These are phyloP conservation scores for Glaucopsyche alexis DNA, from an alignment of 2,888 invertebrate genomes.

Conservation along the genomic window DNA sequence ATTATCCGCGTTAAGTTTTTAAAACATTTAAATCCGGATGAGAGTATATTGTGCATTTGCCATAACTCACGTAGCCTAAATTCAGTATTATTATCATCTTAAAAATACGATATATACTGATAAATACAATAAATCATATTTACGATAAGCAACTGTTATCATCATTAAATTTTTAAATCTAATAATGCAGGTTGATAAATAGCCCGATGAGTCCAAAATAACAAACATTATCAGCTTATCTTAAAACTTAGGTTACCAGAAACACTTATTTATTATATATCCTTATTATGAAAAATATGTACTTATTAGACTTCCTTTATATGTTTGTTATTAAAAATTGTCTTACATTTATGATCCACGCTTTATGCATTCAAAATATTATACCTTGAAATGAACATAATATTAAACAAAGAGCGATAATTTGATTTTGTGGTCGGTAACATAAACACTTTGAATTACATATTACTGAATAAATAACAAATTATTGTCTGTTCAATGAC, in stretches of 20 bases:
- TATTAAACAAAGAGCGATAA: background rate
- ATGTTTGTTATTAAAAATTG: background rate
- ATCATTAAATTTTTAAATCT: slow-evolving; percentile 14
- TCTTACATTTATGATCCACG: background rate
- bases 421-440: background rate
- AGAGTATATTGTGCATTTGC: too few species aligned
- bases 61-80: background rate
- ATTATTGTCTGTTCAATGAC: background rate
- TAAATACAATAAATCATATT: slow-evolving; percentile 28
- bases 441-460: background rate
- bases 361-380: background rate
- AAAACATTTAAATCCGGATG: too few species aligned
- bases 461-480: background rate
- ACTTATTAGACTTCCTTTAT: background rate
- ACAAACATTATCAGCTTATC: background rate
- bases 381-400: background rate
- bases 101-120: background rate
- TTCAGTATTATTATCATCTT: background rate
- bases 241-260: background rate
- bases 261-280: too few species aligned
- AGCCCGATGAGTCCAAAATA: background rate
- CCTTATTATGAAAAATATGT: background rate
- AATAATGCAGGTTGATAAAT: background rate
- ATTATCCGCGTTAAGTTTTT: too few species aligned
- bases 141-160: slow-evolving; percentile 1